These are phyloP conservation scores for Chaenodraco wilsoni DNA, from an alignment of 2,797 vertebrate species.

Conservation along the genomic window DNA sequence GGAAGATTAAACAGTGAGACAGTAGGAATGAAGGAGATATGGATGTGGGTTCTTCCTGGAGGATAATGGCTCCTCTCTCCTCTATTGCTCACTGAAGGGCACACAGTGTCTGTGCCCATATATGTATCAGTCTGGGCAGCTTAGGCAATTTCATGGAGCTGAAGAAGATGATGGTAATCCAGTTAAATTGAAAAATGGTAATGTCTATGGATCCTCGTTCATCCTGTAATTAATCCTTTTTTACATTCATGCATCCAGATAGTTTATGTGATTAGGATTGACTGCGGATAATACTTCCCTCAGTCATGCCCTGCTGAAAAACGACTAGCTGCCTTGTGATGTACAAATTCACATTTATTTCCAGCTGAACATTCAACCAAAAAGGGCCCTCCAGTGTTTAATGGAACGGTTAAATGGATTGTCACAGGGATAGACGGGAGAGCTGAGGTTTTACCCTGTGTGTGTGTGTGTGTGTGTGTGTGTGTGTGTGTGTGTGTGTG, in stretches of 20 bases:
- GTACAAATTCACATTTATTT: conserved; percentile 46
- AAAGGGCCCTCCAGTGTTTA: conserved; percentile 48
- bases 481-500: background rate
- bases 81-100: conserved; percentile 69
- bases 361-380: conserved; percentile 7
- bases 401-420: conserved; percentile 57
- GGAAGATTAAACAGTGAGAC: conserved; percentile 62
- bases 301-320: conserved; percentile 42
- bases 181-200: conserved; percentile 79
- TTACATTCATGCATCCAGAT: conserved; percentile 68
- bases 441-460: conserved; percentile 9
- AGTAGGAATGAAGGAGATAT: conserved; percentile 34
- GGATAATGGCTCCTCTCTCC: conserved; percentile 63
- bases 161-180: conserved; percentile 75
- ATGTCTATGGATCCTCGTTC: conserved; percentile 65
- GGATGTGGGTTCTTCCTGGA: conserved; percentile 51
- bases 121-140: conserved; percentile 59
- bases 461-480: background rate
- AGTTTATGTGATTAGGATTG: conserved; percentile 75
- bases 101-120: conserved; percentile 63
- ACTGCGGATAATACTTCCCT: conserved; percentile 56
- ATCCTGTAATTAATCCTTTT: conserved; percentile 76
- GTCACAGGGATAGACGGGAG: conserved; percentile 19
- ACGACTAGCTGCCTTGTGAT: conserved; percentile 22
- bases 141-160: conserved; percentile 73